Evolutionary conservation across 1,140 invertebrate genomes (phyloP), one percentile per base, ranked within the genome.

Genomic region (Heliconius himera): DNA sequence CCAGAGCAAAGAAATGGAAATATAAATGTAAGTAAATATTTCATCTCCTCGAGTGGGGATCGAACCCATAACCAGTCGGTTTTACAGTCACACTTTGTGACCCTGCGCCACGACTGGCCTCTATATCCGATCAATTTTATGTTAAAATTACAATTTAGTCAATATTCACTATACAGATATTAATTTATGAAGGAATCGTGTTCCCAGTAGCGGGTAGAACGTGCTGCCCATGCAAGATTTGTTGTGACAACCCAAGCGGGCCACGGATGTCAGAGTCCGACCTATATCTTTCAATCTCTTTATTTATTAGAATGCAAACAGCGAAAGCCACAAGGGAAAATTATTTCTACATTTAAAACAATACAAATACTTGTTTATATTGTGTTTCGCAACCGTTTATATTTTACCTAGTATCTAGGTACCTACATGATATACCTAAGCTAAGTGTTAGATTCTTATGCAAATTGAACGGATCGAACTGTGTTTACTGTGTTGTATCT

Each of bases 281-380:
- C 86, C 84, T 77, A 85, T 80, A 83, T 87, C 84, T 84, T 83
- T 85, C 86, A 85, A 87, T 87, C 86, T 82, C 74, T 41, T 79
- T 77, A 83, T 81, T 77, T 83, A 84, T 84, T 87, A 80, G 76
- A 76, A 80, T 80, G 76, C 75, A 72, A 73, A 22, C 20, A 18
- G 75, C 74, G 70, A 80, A n/a, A 72, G 70, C 78, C 56, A 41
- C 46, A 56, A 70, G 26, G 66, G 26, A 22, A 70, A 75, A 80
- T 76, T 76, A 71, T 75, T 83, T 81, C 33, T 29, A 66, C 26
- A 26, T 66, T 66, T 66, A 29, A 66, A 22, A 66, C 60, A 29
- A 66, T 66, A 66, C 9, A 26, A 26, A 66, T 66, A 66, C 60
- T 26, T 29, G 60, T 29, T 26, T 29, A 66, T n/a, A 20, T 60